These are phyloP conservation scores for Brachionus plicatilis DNA, from an alignment of 1,140 invertebrate species.

Conservation along the genomic window DNA sequence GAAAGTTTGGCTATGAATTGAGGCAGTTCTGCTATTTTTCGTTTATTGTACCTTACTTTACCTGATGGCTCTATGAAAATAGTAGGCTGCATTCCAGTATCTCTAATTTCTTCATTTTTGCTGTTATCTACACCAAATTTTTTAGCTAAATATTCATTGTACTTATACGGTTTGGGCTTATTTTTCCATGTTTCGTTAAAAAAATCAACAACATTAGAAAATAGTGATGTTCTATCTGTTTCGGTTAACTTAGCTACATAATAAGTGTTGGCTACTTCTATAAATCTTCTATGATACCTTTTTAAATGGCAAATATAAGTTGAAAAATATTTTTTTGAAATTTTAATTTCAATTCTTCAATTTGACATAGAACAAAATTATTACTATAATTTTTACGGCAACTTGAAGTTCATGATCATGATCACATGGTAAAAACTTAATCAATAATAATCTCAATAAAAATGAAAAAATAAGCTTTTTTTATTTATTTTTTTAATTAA, in stretches of 20 bases:
- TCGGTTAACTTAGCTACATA: neutral
- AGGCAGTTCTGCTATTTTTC: slow-evolving; percentile 27
- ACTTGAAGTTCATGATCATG: no score
- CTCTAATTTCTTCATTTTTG: neutral
- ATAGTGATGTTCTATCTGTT: neutral
- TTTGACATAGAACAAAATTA: no score
- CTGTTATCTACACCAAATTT: neutral
- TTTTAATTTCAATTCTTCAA: no score
- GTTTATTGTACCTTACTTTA: slow-evolving; percentile 1
- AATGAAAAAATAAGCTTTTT: no score
- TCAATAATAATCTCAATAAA: no score
- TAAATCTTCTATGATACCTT: slow-evolving; percentile 37
- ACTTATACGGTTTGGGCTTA: slow-evolving; percentile 32
- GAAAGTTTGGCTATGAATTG: neutral
- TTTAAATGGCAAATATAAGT: neutral
- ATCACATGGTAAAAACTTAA: no score
- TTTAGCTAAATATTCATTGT: slow-evolving; percentile 4
- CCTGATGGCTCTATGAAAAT: neutral
- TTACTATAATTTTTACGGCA: no score
- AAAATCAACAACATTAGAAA: slow-evolving; percentile 36
- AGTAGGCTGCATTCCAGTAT: neutral
- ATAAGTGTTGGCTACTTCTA: slow-evolving; percentile 24
- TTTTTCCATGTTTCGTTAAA: slow-evolving; percentile 39
- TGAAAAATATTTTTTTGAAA: no score
- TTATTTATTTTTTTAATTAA: no score